Conservation (phyloP, 2,888 invertebrate species). For the Phanerotoma sp. region DNA sequence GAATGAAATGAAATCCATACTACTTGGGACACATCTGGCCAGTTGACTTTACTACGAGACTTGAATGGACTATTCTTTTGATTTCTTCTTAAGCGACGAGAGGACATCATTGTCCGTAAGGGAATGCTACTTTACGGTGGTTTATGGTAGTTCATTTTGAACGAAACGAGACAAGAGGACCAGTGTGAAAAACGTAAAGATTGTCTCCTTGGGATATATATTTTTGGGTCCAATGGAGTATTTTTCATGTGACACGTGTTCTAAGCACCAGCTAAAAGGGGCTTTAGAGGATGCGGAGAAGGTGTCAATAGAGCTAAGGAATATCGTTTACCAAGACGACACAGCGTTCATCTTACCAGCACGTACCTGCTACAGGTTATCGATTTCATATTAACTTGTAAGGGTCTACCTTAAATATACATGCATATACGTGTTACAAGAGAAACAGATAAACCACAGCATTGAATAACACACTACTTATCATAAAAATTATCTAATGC, state of each 20-base stretch:
- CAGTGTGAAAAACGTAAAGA: neutral
- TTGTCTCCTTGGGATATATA: neutral
- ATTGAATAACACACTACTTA: too few species aligned
- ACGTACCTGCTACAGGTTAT: constrained; percentile 1
- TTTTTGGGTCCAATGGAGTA: neutral
- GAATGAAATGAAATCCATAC: constrained; percentile 52
- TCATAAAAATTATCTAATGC: too few species aligned
- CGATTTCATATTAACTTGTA: constrained; percentile 5
- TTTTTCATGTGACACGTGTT: constrained; percentile 18
- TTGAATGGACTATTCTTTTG: constrained; percentile 39
- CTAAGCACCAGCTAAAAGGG: neutral
- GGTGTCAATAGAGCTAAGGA: constrained; percentile 9
- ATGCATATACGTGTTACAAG: neutral
- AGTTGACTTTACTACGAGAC: constrained; percentile 44
- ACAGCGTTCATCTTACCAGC: constrained; percentile 5
- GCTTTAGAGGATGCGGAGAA: neutral
- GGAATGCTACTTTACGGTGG: constrained; percentile 30
- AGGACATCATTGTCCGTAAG: constrained; percentile 25
- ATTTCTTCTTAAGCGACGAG: constrained; percentile 3
- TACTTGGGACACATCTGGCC: constrained; percentile 45
- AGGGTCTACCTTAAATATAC: neutral
- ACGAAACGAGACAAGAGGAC: neutral
- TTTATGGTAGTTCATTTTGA: constrained; percentile 27
- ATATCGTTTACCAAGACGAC: neutral
- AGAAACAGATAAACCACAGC: neutral